Evolutionary conservation across 1,140 invertebrate species (phyloP).

Genomic region (Zeugodacus cucurbitae): DNA sequence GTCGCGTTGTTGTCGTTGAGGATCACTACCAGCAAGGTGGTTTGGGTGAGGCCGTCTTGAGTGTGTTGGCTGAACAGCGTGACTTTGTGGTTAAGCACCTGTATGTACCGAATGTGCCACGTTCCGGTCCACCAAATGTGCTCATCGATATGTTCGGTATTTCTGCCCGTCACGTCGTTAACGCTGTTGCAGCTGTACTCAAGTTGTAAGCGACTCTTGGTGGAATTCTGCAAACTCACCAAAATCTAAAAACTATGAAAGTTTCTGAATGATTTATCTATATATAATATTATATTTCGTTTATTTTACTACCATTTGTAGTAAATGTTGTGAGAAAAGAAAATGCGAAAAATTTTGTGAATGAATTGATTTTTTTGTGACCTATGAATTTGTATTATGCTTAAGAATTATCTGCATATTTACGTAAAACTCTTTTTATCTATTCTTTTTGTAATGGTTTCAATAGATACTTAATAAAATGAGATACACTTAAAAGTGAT

Average conservation of each 20-base stretch:
- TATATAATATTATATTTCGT: background rate
- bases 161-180: conserved; percentile 81
- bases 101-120: conserved; percentile 86
- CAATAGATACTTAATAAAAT: background rate
- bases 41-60: conserved; percentile 92
- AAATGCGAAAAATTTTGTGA: background rate
- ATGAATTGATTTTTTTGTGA: background rate
- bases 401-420: background rate
- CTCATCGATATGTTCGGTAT: conserved; percentile 92
- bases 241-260: background rate
- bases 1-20: conserved; percentile 91
- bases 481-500: background rate
- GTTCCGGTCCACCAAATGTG: conserved; percentile 88
- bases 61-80: conserved; percentile 79
- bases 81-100: conserved; percentile 86
- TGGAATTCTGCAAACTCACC: background rate
- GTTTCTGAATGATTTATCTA: background rate
- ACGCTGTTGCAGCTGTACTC: conserved; percentile 75
- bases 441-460: background rate
- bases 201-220: conserved; percentile 67
- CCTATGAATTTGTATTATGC: background rate
- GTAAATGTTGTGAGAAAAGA: background rate
- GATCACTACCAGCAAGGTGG: conserved; percentile 98
- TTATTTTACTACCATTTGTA: background rate
- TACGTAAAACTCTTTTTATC: background rate